Evolutionary conservation across 2,888 invertebrate genomes (phyloP), one percentile per base, ranked within the genome.

Genomic region (Drosophila quasianomalipes): DNA sequence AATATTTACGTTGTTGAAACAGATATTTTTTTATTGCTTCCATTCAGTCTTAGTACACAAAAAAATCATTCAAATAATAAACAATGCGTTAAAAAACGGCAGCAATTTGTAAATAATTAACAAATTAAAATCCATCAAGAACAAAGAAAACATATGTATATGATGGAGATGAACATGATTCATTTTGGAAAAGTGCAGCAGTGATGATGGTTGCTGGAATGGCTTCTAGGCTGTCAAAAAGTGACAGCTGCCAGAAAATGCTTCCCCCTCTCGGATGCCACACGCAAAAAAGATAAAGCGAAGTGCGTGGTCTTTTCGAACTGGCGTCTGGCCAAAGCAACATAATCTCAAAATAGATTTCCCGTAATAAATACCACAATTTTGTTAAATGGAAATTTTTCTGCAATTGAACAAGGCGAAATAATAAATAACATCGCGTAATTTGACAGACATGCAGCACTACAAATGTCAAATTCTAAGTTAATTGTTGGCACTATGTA

Each of bases 61-160:
- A 64, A 71, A 30, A 30, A 1, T 10, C 5, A 6, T 59, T 35
- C 54, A 69, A 78, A 88, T 69, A 76, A 90, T 79, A 85, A 88
- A 85, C 83, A 90, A 88, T 49, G 49, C 70, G 70, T 72, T 87
- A 65, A 83, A 69, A 81, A 47, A 16, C 26, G 26, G 57, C 60
- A 74, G 35, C 55, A 70, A 72, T 73, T 62, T 76, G 77, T 84
- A 89, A 87, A 89, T 80, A 82, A 76, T 90, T 83, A 75, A 74
- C 70, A 75, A 75, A 78, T 55, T 26, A n/a, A 58, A 54, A 76
- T n/a, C 70, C 66, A 71, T 31, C 63, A 70, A 59, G 41, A 14
- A 12, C 47, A 47, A 66, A 63, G 53, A 44, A 61, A 59, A 58
- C 41, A 74, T 68, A 65, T 59, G 33, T 55, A 54, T 64, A 33